phyloP scores from a whole-genome alignment of 2,888 invertebrate species.

The Andrena hattorfiana region DNA sequence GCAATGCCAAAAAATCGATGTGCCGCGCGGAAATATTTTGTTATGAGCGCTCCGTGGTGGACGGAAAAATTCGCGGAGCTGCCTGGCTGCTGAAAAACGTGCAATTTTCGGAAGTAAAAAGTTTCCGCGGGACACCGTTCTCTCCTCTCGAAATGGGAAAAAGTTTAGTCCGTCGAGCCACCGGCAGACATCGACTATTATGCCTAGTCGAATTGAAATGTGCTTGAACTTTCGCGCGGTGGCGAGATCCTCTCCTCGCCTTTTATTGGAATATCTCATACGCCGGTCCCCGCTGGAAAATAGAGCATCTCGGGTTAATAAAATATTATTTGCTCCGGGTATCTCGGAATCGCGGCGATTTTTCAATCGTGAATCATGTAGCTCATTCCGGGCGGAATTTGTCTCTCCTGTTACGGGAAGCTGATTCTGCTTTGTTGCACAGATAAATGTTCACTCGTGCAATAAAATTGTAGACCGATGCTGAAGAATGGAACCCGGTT shows the following conservation, averaged over 20 bases:
- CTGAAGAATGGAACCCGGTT: background rate
- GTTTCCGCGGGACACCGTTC: slow-evolving; percentile 29
- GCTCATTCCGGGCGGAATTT: background rate
- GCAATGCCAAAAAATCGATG: slow-evolving; percentile 11
- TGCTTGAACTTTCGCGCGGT: slow-evolving; percentile 25
- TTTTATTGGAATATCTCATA: slow-evolving; percentile 48
- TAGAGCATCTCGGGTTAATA: slow-evolving; percentile 22
- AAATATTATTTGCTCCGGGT: slow-evolving; percentile 27
- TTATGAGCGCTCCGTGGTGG: slow-evolving; percentile 21
- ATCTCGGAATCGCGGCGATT: slow-evolving; percentile 5
- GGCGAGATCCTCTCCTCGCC: background rate
- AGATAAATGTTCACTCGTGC: slow-evolving; percentile 6
- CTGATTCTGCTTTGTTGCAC: background rate
- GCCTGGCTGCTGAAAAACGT: background rate
- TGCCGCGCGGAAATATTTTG: background rate
- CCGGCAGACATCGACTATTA: slow-evolving; percentile 45
- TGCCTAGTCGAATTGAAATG: slow-evolving; percentile 47
- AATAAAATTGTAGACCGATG: background rate
- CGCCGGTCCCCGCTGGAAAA: background rate
- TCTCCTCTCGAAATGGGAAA: slow-evolving; percentile 11
- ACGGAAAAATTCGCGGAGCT: slow-evolving; percentile 29
- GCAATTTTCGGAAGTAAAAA: slow-evolving; percentile 54
- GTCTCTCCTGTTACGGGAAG: background rate
- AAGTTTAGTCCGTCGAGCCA: slow-evolving; percentile 24
- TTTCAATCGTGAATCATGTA: slow-evolving; percentile 27